phyloP scores from a whole-genome alignment of 2,888 invertebrate genomes.

The Eudasyphora cyanicolor region DNA sequence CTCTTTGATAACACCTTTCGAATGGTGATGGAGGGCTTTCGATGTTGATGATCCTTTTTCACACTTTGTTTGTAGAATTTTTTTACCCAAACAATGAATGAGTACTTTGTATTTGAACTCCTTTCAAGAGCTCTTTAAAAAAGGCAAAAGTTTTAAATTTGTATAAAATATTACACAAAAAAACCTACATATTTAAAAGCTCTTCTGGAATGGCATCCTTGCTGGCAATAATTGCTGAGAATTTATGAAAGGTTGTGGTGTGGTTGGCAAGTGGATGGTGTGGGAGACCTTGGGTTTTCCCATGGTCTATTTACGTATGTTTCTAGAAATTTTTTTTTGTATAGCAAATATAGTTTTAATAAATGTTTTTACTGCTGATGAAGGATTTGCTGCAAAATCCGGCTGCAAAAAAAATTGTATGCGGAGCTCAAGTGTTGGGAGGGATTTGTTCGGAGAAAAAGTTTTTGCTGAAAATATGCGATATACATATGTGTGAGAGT shows the following conservation, averaged over 20 bases:
- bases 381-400: conserved; percentile 30
- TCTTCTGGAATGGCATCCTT: not conserved
- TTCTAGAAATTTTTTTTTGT: conserved; percentile 5
- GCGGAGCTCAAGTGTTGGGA: too few species aligned
- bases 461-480: not conserved
- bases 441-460: not conserved
- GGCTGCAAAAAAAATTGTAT: conserved; percentile 52
- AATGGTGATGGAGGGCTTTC: too few species aligned
- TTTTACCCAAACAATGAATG: not conserved
- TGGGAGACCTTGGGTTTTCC: conserved; percentile 4
- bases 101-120: not conserved
- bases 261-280: conserved; percentile 10
- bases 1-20: too few species aligned
- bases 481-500: not conserved
- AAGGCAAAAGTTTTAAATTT: not conserved
- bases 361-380: conserved; percentile 32
- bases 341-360: conserved; percentile 39
- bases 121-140: not conserved
- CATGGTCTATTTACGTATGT: not conserved
- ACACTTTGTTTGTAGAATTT: not conserved
- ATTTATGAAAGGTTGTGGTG: conserved; percentile 49
- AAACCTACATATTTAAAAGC: too few species aligned
- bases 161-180: too few species aligned
- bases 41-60: not conserved
- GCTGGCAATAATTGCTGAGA: not conserved